Percentiles rank a stretch among this genome's conserved stretches.
Conservation (phyloP, 2,797 vertebrate species). For the Varecia variegata region DNA sequence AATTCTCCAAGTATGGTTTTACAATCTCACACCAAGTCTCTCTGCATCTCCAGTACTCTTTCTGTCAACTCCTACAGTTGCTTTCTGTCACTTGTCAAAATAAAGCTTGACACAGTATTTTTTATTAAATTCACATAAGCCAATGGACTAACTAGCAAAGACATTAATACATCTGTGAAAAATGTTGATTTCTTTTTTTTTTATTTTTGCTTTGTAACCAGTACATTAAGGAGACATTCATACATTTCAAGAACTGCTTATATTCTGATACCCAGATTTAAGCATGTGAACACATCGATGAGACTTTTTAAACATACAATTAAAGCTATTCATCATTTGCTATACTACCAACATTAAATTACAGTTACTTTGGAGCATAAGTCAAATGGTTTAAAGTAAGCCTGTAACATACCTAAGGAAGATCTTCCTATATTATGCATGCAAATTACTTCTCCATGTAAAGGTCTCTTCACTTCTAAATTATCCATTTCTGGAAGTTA, state of each 20-base stretch:
- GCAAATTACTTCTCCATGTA: constrained; percentile 49
- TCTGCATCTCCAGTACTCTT: background rate
- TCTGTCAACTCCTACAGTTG: background rate
- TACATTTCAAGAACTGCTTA: constrained; percentile 74
- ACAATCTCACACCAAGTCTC: background rate
- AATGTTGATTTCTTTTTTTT: too few species aligned
- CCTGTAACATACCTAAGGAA: constrained; percentile 31
- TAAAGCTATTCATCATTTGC: constrained; percentile 65
- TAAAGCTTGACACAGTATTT: background rate
- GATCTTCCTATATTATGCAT: constrained; percentile 60
- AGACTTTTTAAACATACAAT: constrained; percentile 69
- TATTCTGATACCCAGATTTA: constrained; percentile 69
- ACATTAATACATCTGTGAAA: too few species aligned
- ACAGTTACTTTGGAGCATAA: constrained; percentile 59
- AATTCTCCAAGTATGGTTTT: background rate
- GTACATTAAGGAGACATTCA: constrained; percentile 74
- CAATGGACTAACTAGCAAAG: too few species aligned
- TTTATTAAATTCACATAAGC: too few species aligned
- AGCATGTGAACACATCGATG: constrained; percentile 65
- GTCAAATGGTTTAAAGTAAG: constrained; percentile 59
- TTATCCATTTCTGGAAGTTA: constrained; percentile 36
- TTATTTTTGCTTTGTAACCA: constrained; percentile 77
- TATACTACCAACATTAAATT: too few species aligned
- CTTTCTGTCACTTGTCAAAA: background rate
- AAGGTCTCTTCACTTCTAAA: constrained; percentile 15